Evolutionary conservation across 2,888 invertebrate genomes (phyloP), one percentile per base, ranked within the genome.

Genomic region (Caenorhabditis macrosperma): DNA sequence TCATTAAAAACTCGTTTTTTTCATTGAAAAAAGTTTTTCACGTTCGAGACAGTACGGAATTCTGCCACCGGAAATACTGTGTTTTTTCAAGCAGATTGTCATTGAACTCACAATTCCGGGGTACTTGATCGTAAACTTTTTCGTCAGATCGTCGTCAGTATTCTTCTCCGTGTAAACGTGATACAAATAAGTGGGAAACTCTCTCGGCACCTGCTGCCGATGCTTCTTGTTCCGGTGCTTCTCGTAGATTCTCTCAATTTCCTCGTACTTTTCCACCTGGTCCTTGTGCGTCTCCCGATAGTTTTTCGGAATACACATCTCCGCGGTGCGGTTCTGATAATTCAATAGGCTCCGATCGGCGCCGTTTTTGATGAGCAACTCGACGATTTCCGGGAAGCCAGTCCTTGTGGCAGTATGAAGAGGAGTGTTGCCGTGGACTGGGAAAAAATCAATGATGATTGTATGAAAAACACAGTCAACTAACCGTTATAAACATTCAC

Each of bases 341-440:
- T 74, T 74, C 33, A 55, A 28, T 6, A 20, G 38, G 4, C n/a
- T n/a, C 15, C 59, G 64, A 50, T 74, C 59, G 6, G 74, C 74
- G 38, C 74, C 74, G 35, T 74, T 44, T 22, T 52, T 74, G 10
- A 74, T 59, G 12, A 74, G 59, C n/a, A 74, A 35, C 24, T 64
- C 64, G 2, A 64, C 59, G 33, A 74, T 48, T 12, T 64, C 38
- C 9, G 22, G 4, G 38, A 59, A 46, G 26, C 59, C 74, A 46
- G 20, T 20, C 30, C 26, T 50, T 6, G 64, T 64, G 20, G 74
- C 64, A 6, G 48, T 48, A 41, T 74, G 74, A 4, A 74, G 64
- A 6, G 74, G 26, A 33, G 74, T 74, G 64, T 74, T 74, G 12
- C 76, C 76, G 4, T 17, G 44, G 3, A 9, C 44, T 44, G 10